These are phyloP conservation scores for Cygnus olor DNA, from an alignment of 2,797 vertebrate genomes.

Conservation along the genomic window DNA sequence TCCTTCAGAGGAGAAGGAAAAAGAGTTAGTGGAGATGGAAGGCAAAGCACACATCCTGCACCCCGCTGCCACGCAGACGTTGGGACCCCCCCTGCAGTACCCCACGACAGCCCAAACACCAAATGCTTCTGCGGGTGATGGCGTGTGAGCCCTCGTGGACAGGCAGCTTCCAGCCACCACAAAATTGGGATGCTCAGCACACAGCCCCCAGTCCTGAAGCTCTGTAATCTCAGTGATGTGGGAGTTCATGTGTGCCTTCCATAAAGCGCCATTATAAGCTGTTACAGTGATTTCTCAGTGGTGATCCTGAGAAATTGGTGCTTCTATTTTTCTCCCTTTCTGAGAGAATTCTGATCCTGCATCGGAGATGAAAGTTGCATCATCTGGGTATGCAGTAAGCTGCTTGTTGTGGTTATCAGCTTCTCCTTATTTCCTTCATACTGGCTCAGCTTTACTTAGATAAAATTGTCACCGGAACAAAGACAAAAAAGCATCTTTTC, in stretches of 20 bases:
- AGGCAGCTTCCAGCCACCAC: too few relatives aligned
- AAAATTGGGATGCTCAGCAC: neutral
- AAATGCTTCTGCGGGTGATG: neutral
- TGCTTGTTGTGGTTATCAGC: constrained; percentile 23
- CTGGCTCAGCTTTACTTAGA: constrained; percentile 48
- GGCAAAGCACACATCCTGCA: neutral
- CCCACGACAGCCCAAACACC: neutral
- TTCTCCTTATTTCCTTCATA: constrained; percentile 13
- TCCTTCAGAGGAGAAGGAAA: neutral
- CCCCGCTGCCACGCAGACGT: rapidly evolving
- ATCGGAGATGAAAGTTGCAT: neutral
- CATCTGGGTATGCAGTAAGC: neutral
- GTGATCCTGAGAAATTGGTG: constrained; percentile 40
- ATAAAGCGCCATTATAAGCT: constrained; percentile 4
- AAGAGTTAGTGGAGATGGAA: too few relatives aligned
- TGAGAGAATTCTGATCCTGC: neutral
- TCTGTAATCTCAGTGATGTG: neutral
- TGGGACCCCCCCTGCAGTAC: neutral
- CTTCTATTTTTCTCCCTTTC: constrained; percentile 24
- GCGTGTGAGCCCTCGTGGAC: neutral
- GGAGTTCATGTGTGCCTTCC: constrained; percentile 24
- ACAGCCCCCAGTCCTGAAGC: neutral
- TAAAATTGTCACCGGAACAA: constrained; percentile 54
- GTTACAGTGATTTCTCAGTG: constrained; percentile 46
- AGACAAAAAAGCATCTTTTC: constrained; percentile 4